Conservation (phyloP, 1,140 invertebrate species). For the Hyposmocoma kahamanoa region DNA sequence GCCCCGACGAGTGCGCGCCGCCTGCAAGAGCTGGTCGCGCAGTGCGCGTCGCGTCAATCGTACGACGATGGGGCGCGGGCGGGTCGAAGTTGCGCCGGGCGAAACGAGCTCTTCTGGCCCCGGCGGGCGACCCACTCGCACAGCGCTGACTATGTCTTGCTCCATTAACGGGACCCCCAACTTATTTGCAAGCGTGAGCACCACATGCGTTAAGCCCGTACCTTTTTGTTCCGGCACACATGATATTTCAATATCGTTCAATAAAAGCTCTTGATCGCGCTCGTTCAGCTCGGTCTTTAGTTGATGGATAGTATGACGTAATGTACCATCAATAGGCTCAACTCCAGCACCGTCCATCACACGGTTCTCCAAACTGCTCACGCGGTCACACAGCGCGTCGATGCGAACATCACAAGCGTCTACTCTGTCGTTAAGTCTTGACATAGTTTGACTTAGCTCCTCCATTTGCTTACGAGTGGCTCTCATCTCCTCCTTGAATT, state of each 20-base stretch:
- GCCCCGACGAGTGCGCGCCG: background rate
- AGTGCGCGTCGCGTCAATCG: background rate
- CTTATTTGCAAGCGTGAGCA: background rate
- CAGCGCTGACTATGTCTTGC: background rate
- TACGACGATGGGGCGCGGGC: background rate
- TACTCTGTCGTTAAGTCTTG: too few species aligned
- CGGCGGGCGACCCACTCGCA: background rate
- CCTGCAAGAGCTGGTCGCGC: background rate
- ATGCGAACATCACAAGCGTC: too few species aligned
- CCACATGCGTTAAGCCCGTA: background rate
- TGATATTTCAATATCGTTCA: background rate
- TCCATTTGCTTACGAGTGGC: too few species aligned
- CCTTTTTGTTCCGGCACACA: background rate
- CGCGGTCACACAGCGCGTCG: too few species aligned
- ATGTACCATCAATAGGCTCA: too few species aligned
- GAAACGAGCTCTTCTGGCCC: background rate
- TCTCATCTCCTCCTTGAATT: too few species aligned
- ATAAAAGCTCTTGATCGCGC: background rate
- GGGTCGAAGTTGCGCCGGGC: background rate
- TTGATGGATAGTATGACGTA: too few species aligned
- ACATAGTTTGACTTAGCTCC: too few species aligned
- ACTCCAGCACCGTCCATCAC: too few species aligned
- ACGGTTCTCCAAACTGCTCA: too few species aligned
- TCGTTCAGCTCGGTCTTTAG: background rate
- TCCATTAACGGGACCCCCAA: background rate